Conservation (phyloP, 1,140 invertebrate genomes). For the Thaumetopoea pityocampa region DNA sequence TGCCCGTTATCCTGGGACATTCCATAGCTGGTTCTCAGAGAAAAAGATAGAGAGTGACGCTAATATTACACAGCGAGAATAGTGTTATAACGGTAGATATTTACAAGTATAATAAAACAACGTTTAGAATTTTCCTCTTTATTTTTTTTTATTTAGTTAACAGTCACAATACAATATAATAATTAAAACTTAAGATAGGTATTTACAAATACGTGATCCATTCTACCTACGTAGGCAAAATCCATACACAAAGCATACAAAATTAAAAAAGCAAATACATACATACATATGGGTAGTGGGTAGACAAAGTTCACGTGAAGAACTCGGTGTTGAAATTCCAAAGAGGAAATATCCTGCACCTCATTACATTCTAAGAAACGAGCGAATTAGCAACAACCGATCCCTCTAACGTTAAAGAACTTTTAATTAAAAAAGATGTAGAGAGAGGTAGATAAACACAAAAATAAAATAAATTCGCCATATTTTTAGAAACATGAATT, state of each 20-base stretch:
- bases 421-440: constrained; percentile 52
- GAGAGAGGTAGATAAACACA: constrained; percentile 25
- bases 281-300: constrained; percentile 31
- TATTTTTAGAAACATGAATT: constrained; percentile 27
- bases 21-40: too few species aligned
- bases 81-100: too few species aligned
- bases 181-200: constrained; percentile 64
- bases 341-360: constrained; percentile 10
- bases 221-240: constrained; percentile 73
- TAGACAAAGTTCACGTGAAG: constrained; percentile 12
- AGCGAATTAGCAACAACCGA: constrained; percentile 25
- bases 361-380: constrained; percentile 22
- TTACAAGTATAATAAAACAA: constrained; percentile 40
- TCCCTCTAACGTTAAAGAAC: constrained; percentile 28
- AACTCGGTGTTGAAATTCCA: constrained; percentile 5
- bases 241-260: constrained; percentile 67
- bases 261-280: constrained; percentile 55
- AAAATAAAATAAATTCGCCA: constrained; percentile 27
- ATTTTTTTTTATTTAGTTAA: constrained; percentile 72
- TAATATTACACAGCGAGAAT: too few species aligned
- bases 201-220: constrained; percentile 67
- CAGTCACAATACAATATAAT: constrained; percentile 67
- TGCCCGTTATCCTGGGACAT: too few species aligned
- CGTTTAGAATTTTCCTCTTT: constrained; percentile 38
- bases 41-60: too few species aligned